Base-by-base conservation (phyloP, 2,797 vertebrate genomes). In the Petrocephalus schoutedeni region DNA sequence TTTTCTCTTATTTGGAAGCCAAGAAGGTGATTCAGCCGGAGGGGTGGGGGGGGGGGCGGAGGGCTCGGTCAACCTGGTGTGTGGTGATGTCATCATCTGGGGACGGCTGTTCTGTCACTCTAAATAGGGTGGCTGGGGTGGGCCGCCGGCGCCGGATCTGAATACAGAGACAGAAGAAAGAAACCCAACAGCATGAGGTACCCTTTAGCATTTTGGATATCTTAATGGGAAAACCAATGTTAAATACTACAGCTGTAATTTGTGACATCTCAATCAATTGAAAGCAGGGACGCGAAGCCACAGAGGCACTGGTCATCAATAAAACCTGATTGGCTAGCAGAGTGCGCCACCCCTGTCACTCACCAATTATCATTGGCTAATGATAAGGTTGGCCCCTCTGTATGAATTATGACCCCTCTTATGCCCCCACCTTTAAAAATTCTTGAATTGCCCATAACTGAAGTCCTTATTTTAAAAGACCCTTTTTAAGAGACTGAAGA, bases 91-190 rank as follows among this genome's bases (percentile, higher is more conserved):
- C 98, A 1, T 99, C 98, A 90, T 98, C 98, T 36, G 97, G 97
- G 36, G 97, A 98, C 0, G 97, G 93, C 21, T 98, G 97, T 91
- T 99, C 98, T 0, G 98, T 96, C 89, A 98, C 95, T 95, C 96
- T 96, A 93, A 99, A 99, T 89, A 99, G 95, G 87, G 98, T 98
- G 89, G 98, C 98, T 0, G 98, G 98, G 2, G 98, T 99, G n/a
- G 98, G 98, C 92, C 98, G 97, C 91, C 98, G 93, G 92, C 97
- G 96, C 16, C 98, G 96, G 92, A 99, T 99, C 98, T 99, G 19
- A 36, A 71, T 32, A 82, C 28, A 56, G 14, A 45, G n/a, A 59
- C n/a, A 80, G 19, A 74, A 8, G 1, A 32, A 14, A 87, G 59
- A 21, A 49, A 77, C 9, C 56, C 32, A 32, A 41, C 88, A 82